Evolutionary conservation across 2,797 vertebrate genomes (phyloP).

Genomic region (Argentina silus): DNA sequence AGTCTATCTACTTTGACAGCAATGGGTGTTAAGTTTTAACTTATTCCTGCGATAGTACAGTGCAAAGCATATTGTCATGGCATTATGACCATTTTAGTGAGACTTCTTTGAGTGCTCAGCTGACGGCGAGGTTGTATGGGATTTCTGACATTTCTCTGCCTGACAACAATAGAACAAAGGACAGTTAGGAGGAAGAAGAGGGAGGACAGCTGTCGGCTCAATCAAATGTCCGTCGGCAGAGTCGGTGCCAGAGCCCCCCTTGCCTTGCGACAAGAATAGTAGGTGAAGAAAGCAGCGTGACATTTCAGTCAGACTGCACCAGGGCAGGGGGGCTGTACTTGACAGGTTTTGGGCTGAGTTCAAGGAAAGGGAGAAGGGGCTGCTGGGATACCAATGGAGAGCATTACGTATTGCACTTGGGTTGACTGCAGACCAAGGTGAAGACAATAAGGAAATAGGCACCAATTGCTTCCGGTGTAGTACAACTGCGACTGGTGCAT

Average conservation of each 20-base stretch:
- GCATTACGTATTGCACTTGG: neutral
- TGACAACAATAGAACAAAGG: slow-evolving; percentile 60
- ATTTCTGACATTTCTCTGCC: slow-evolving; percentile 34
- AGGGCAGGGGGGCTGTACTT: neutral
- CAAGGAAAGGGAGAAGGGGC: slow-evolving; percentile 14
- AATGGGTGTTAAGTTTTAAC: neutral
- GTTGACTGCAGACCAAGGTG: neutral
- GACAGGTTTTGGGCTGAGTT: slow-evolving; percentile 13
- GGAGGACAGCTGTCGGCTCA: slow-evolving; percentile 57
- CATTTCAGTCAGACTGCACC: slow-evolving; percentile 37
- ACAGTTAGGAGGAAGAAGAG: slow-evolving; percentile 41
- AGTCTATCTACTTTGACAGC: neutral
- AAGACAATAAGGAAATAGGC: neutral
- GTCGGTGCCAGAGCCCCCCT: slow-evolving; percentile 11
- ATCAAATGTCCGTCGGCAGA: slow-evolving; percentile 27
- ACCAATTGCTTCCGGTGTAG: neutral
- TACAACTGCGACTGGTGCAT: neutral
- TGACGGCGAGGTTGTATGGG: slow-evolving; percentile 19
- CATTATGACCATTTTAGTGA: neutral
- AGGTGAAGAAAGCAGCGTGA: slow-evolving; percentile 43
- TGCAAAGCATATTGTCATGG: neutral
- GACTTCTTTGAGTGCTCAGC: neutral
- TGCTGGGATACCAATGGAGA: neutral
- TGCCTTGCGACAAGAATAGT: slow-evolving; percentile 56
- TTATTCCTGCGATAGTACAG: neutral